A percentile compares a stretch with the other conserved stretches of the same genome.
These are phyloP conservation scores for Zygothrica quintamaculata DNA, from an alignment of 2,888 invertebrate species.

Conservation along the genomic window DNA sequence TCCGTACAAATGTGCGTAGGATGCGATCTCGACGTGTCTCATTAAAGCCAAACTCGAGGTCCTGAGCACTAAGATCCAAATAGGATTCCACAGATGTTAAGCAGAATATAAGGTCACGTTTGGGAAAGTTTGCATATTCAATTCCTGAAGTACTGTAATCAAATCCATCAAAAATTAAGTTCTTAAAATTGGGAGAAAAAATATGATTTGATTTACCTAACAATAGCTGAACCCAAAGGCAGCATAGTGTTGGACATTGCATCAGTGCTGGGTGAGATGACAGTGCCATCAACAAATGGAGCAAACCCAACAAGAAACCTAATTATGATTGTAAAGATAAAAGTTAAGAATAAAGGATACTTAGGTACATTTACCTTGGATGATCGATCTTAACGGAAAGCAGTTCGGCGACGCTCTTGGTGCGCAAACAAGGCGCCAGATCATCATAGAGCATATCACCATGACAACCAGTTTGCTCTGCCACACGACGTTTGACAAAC, in stretches of 20 bases:
- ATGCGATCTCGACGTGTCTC: conserved; percentile 94
- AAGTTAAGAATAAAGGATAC: background rate
- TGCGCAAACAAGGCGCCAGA: conserved; percentile 92
- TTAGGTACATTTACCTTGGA: conserved; percentile 86
- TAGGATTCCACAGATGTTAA: conserved; percentile 93
- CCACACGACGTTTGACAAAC: conserved; percentile 91
- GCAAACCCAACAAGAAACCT: conserved; percentile 95
- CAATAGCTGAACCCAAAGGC: conserved; percentile 84
- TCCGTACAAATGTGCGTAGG: conserved; percentile 95
- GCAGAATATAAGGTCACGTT: conserved; percentile 93
- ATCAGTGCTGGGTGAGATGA: conserved; percentile 87
- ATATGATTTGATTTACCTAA: conserved; percentile 85
- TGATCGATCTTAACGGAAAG: conserved; percentile 91
- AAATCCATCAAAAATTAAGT: background rate
- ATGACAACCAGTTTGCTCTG: conserved; percentile 93
- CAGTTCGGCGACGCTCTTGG: conserved; percentile 90
- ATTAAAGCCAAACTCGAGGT: conserved; percentile 96
- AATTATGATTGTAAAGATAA: background rate
- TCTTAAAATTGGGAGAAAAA: no score
- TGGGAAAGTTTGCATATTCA: conserved; percentile 92
- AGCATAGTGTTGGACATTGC: conserved; percentile 80
- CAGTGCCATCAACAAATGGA: conserved; percentile 97
- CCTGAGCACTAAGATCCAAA: conserved; percentile 92
- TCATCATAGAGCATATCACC: conserved; percentile 93
- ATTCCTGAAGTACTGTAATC: conserved; percentile 88